Conservation (phyloP, 1,140 invertebrate genomes). For the Octopus sinensis region DNA sequence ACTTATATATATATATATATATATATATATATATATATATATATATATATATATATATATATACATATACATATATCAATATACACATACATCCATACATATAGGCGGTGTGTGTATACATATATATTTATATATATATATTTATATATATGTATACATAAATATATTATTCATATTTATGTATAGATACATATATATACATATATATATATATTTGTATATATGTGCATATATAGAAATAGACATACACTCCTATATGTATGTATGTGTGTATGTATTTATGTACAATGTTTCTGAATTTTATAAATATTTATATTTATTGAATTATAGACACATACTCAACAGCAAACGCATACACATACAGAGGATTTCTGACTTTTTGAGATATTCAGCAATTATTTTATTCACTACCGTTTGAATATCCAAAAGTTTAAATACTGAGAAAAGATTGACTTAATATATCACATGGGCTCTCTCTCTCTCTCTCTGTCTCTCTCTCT, state of each 20-base stretch:
- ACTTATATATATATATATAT: background rate
- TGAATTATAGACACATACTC: background rate
- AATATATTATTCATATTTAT: constrained; percentile 2
- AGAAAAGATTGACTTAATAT: no score
- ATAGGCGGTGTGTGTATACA: background rate
- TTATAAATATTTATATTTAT: no score
- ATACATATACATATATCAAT: no score
- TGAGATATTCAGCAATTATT: background rate
- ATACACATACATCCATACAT: no score
- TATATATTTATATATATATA: constrained; percentile 6
- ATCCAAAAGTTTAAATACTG: no score
- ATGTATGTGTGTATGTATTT: background rate
- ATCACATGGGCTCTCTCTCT: no score
- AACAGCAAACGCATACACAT: background rate
- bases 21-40: background rate
- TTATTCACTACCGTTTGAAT: no score
- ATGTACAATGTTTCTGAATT: background rate
- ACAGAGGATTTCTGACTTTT: background rate
- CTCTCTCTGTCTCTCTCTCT: no score
- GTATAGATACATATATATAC: background rate
- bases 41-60: background rate
- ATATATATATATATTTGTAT: background rate
- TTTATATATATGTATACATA: constrained; percentile 13
- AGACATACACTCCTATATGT: background rate
- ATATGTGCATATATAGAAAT: background rate